phyloP scores from a whole-genome alignment of 2,888 invertebrate species.

The Microplitis manilae region DNA sequence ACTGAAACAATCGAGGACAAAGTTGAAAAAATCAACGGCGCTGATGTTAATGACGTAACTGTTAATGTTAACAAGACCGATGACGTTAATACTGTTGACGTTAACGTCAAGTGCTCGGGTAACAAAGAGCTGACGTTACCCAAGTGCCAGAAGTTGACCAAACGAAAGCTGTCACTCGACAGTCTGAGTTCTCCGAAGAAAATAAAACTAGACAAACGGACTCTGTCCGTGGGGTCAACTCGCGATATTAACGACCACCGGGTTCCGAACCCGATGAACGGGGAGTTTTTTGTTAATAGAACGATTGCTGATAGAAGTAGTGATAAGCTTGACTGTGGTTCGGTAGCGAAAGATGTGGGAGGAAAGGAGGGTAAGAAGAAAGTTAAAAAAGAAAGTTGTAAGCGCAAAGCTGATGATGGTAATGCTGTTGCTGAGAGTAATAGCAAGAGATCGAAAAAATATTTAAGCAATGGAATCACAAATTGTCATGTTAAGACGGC shows the following conservation, averaged over 20 bases:
- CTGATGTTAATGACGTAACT: too few relatives aligned
- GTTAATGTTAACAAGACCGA: too few relatives aligned
- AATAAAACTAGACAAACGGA: conserved; percentile 68
- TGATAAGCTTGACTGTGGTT: conserved; percentile 46
- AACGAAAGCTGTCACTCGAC: conserved; percentile 72
- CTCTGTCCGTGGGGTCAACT: conserved; percentile 64
- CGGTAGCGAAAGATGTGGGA: conserved; percentile 56
- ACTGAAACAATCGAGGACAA: conserved; percentile 61
- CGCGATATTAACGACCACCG: conserved; percentile 21
- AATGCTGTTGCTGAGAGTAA: conserved; percentile 51
- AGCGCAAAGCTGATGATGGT: conserved; percentile 60
- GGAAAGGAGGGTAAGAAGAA: conserved; percentile 52
- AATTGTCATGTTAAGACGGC: conserved; percentile 48
- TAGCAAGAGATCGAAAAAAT: conserved; percentile 61
- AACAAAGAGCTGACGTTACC: neutral
- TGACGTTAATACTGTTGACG: too few relatives aligned
- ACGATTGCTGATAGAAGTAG: neutral
- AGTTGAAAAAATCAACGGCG: conserved; percentile 14
- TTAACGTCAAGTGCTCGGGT: neutral
- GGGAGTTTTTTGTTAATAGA: conserved; percentile 35
- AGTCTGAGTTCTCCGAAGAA: conserved; percentile 73
- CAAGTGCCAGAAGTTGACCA: conserved; percentile 75
- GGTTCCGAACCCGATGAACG: conserved; percentile 36
- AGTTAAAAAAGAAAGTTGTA: conserved; percentile 52
- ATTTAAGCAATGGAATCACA: conserved; percentile 57